A percentile compares a stretch with the other conserved stretches of the same genome.
phyloP scores from a whole-genome alignment of 2,888 invertebrate genomes.

The Lasioglossum lativentre region DNA sequence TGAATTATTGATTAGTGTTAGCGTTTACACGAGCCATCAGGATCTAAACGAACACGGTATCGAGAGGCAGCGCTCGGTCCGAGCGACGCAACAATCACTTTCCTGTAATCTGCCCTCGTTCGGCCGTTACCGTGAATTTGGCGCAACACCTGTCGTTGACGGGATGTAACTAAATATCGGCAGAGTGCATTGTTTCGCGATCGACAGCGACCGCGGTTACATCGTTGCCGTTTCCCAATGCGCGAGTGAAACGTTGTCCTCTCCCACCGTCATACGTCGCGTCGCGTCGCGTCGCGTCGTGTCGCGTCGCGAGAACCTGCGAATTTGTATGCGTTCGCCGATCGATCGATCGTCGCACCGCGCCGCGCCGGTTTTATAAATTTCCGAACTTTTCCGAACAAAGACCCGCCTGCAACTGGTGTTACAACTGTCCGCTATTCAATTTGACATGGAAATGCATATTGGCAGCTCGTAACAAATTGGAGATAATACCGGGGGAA shows the following conservation, averaged over 20 bases:
- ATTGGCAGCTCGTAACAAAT: background rate
- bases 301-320: background rate
- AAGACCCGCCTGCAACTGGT: background rate
- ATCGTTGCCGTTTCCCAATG: conserved; percentile 32
- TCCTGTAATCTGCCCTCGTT: conserved; percentile 43
- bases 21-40: conserved; percentile 18
- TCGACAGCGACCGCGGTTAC: conserved; percentile 48
- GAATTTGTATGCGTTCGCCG: conserved; percentile 25
- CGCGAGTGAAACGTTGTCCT: conserved; percentile 11
- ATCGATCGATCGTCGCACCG: background rate
- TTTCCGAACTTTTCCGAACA: conserved; percentile 4
- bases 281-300: no score
- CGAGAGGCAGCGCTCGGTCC: background rate
- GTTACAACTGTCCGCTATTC: background rate
- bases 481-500: background rate
- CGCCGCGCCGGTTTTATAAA: background rate
- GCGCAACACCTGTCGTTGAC: conserved; percentile 47
- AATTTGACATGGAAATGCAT: background rate
- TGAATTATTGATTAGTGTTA: conserved; percentile 2
- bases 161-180: conserved; percentile 50
- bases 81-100: conserved; percentile 36
- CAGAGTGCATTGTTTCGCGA: conserved; percentile 53
- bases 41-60: background rate
- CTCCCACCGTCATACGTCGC: conserved; percentile 8
- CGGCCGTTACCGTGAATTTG: conserved; percentile 41